A percentile compares a stretch with the other conserved stretches of the same genome.
Evolutionary conservation across 23 tunicate genomes (phyloP).

Genomic region (Trididemnum nubilum): DNA sequence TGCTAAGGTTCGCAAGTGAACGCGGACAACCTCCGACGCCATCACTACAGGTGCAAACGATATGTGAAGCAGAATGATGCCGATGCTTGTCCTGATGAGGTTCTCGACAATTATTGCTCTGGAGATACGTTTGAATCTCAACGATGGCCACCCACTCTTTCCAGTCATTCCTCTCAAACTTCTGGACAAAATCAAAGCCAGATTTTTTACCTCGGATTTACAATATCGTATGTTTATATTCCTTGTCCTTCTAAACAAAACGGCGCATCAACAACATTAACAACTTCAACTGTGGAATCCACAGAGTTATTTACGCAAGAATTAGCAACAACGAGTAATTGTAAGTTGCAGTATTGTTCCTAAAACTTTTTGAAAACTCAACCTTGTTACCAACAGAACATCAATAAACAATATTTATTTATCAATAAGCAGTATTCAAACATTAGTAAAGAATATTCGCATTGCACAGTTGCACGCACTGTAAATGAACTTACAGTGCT

Average conservation of each 20-base stretch:
- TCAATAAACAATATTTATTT: too few species aligned
- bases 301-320: too few species aligned
- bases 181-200: neutral
- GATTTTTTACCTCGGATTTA: neutral
- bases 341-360: too few species aligned
- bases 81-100: neutral
- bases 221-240: neutral
- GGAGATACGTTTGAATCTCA: neutral
- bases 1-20: neutral
- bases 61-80: neutral
- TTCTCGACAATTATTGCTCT: slow-evolving; percentile 1
- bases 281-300: neutral
- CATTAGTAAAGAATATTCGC: too few species aligned
- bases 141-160: neutral
- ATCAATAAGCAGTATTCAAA: too few species aligned
- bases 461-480: too few species aligned
- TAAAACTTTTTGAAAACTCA: too few species aligned
- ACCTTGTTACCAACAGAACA: too few species aligned
- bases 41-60: neutral
- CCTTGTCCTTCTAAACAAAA: neutral
- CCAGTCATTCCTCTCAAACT: neutral
- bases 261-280: neutral
- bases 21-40: neutral
- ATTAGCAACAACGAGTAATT: too few species aligned
- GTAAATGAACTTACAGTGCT: too few species aligned